Conservation (phyloP, 2,113 vertebrate genomes). For the Ciconia stormi region DNA sequence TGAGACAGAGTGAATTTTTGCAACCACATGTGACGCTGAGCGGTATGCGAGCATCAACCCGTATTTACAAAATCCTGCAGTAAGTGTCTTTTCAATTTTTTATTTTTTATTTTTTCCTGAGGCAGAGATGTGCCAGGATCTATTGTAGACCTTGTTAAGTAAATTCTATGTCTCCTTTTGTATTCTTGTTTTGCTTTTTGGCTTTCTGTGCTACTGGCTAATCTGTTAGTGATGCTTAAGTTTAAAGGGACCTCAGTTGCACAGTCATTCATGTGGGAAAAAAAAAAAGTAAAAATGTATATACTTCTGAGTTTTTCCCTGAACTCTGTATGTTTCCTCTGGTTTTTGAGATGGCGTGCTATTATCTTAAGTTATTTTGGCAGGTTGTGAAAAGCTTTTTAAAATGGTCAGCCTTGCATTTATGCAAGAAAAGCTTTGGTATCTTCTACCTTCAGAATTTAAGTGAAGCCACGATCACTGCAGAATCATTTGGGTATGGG, state of each 20-base stretch:
- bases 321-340: background rate
- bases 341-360: background rate
- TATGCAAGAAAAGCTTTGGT: background rate
- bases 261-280: background rate
- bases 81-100: background rate
- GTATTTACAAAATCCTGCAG: background rate
- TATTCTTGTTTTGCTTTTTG: background rate
- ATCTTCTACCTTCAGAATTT: background rate
- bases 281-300: background rate
- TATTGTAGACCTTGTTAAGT: background rate
- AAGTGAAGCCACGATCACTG: background rate
- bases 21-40: fast-evolving
- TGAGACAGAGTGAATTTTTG: background rate
- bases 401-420: background rate
- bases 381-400: background rate
- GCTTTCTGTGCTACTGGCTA: background rate
- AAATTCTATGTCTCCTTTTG: background rate
- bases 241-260: background rate
- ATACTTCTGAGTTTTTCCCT: background rate
- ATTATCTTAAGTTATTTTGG: background rate
- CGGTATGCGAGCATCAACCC: background rate
- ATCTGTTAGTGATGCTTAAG: background rate
- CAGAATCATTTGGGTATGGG: background rate
- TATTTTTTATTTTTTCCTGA: background rate
- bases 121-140: background rate